Evolutionary conservation across 2,797 vertebrate genomes (phyloP), one percentile per base, ranked within the genome.

Genomic region (Aldrovandia affinis): DNA sequence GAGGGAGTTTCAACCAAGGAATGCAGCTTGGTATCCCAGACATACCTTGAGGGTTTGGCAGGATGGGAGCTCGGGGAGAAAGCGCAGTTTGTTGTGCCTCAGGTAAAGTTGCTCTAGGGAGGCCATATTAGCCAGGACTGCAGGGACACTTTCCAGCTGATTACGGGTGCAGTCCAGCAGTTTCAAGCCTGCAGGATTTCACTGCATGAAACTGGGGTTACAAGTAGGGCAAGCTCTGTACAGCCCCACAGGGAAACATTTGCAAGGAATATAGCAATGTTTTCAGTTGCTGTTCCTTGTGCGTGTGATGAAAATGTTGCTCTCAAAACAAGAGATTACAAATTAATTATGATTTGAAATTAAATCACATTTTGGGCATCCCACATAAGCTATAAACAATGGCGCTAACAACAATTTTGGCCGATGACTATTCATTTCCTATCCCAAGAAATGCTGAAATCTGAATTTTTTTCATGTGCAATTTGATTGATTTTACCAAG

Each of bases 31-130:
- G 25, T 20, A 14, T 47, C 30, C 52, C 20, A 15, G 52, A 25
- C 86, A 84, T 89, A 97, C 97, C 95, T 97, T 97, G 83, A 97
- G 90, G 0, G 92, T 86, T 83, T 88, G 94, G 90, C 95, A 96
- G 18, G 93, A 95, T 84, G 94, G 94, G 61, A 97, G 88, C 65
- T 96, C 93, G 0, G 96, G 96, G 80, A 97, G 85, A 80, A 91
- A 91, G 6, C 44, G 89, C 47, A 97, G 89, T 81, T 95, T 96
- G 89, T 97, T 97, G 84, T 94, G 96, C 77, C 92, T 91, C 88
- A 97, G 90, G 88, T 96, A 97, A 12, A 97, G 96, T 85, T 96
- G 94, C 87, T 97, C 96, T 83, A 97, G 92, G 52, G 95, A 96
- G 0, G 93, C 93, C 96, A 97, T 96, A 73, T 87, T 91, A 0